Evolutionary conservation across 1,140 invertebrate genomes (phyloP), one percentile per base, ranked within the genome.

Genomic region (Magallana ariakensis): DNA sequence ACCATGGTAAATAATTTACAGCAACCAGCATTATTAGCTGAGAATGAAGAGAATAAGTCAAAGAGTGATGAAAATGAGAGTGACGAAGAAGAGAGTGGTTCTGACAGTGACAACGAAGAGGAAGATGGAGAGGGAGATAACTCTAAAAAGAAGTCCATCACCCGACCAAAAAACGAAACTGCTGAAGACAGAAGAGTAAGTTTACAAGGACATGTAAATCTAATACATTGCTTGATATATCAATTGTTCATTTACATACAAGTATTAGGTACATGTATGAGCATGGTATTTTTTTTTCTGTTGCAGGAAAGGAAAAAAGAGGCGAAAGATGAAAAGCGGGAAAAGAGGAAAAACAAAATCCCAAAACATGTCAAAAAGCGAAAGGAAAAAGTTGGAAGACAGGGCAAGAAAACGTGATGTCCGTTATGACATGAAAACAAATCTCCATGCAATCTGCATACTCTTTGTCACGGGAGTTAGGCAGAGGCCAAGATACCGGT

Each of bases 311-410:
- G 95, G 57, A 95, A 95, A 87, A 91, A 95, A 82, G 91, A 92
- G 9, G 92, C 95, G 11, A 95, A 95, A 92, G 97, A 98, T 84
- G 96, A 97, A 82, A 96, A 98, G 93, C 97, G 98, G 19, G 98
- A 99, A 91, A 99, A 98, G 93, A 95, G 98, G 80, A 97, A 99
- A 96, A 96, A 95, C 0, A 99, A 99, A 96, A 94, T 98, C 1
- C 99, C 99, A 89, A 99, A 99, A 95, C 98, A 99, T 95, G 95
- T 99, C 0, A 99, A 99, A 93, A 99, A 99, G 92, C 96, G 97
- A 91, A 97, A 91, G 90, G 92, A 92, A 85, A 94, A 94, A 90
- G 15, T 91, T 80, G 90, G 85, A 16, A 91, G 87, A 85, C 83
- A 80, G 19, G 88, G 87, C 83, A 92, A 89, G 56, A 83, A 83